Evolutionary conservation across 2,888 invertebrate genomes (phyloP).

Genomic region (Drosophila barbarae): DNA sequence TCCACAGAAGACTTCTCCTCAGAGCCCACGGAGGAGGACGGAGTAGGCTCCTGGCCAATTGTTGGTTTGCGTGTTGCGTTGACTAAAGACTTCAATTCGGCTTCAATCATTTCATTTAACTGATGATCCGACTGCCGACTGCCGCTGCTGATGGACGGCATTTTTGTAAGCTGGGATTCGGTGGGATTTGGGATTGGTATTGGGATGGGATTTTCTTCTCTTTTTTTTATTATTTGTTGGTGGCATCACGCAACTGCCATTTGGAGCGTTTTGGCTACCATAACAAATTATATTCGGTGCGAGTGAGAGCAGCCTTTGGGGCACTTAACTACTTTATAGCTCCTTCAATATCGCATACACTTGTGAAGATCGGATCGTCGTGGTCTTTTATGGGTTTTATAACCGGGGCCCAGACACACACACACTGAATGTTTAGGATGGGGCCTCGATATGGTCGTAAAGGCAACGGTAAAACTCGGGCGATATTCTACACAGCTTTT

Average conservation of each 20-base stretch:
- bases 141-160: slow-evolving; percentile 55
- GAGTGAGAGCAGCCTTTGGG: slow-evolving; percentile 37
- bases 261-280: slow-evolving; percentile 68
- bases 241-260: slow-evolving; percentile 64
- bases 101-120: slow-evolving; percentile 75
- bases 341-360: slow-evolving; percentile 64
- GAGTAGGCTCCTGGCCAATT: slow-evolving; percentile 54
- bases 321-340: slow-evolving; percentile 73
- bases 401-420: slow-evolving; percentile 24
- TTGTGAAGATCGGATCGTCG: slow-evolving; percentile 57
- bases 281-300: slow-evolving; percentile 36
- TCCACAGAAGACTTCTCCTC: not conserved
- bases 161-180: slow-evolving; percentile 32
- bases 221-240: slow-evolving; percentile 17
- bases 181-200: slow-evolving; percentile 6
- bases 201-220: not conserved
- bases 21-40: not conserved
- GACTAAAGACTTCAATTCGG: slow-evolving; percentile 74
- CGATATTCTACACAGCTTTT: slow-evolving; percentile 25
- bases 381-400: slow-evolving; percentile 63
- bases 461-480: slow-evolving; percentile 52
- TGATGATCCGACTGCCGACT: slow-evolving; percentile 64
- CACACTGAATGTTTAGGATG: slow-evolving; percentile 21
- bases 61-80: slow-evolving; percentile 71
- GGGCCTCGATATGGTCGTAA: slow-evolving; percentile 49